Conservation (phyloP, 2,113 vertebrate genomes). For the Corythornis madagascariensis region DNA sequence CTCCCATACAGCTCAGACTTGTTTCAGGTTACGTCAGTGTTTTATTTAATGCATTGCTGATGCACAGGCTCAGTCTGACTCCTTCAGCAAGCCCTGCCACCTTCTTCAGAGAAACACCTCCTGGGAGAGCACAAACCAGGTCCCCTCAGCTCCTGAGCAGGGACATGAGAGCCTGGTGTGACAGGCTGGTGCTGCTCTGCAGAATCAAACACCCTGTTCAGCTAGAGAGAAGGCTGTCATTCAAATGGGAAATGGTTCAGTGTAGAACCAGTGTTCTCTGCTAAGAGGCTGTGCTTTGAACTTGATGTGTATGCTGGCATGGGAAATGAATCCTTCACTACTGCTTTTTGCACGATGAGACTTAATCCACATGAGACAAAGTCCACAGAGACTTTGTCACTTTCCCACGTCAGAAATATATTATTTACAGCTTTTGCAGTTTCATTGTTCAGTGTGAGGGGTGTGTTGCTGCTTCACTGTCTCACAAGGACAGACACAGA, state of each 20-base stretch:
- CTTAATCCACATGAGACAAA: background rate
- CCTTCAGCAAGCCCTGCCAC: background rate
- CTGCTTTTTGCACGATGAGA: background rate
- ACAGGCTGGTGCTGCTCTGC: background rate
- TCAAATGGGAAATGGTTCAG: background rate
- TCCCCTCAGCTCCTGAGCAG: background rate
- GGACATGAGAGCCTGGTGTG: background rate
- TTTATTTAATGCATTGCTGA: background rate
- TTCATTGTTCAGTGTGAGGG: background rate
- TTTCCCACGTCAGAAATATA: background rate
- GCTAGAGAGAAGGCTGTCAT: background rate
- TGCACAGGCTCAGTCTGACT: background rate
- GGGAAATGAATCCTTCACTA: background rate
- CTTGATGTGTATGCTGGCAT: background rate
- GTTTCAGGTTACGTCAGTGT: background rate
- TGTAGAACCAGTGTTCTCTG: background rate
- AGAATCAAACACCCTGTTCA: background rate
- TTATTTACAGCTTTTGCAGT: background rate
- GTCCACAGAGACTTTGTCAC: background rate
- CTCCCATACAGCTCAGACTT: background rate
- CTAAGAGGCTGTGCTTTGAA: background rate
- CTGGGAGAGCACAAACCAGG: fast-evolving
- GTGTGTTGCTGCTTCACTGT: background rate
- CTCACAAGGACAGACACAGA: background rate
- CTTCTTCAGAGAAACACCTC: background rate